Percentiles rank a stretch among this genome's conserved stretches.
Conservation (phyloP, 2,113 vertebrate species). For the Chrysemys picta region DNA sequence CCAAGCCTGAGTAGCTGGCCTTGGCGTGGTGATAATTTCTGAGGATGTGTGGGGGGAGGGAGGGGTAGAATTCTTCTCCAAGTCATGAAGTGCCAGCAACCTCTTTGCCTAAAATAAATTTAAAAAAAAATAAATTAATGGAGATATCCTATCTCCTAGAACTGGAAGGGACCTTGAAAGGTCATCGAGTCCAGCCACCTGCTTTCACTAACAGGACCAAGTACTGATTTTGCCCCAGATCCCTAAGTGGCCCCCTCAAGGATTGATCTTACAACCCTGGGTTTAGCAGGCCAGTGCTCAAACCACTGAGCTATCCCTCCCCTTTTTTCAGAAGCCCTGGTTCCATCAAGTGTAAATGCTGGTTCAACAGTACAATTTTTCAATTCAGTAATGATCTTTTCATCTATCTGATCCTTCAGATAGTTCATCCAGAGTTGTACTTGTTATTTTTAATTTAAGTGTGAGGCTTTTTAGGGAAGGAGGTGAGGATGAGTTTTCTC, state of each 20-base stretch:
- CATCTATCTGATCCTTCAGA: background rate
- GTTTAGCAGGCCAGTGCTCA: too few relatives aligned
- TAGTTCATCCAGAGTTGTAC: background rate
- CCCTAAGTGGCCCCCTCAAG: too few relatives aligned
- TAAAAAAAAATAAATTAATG: too few relatives aligned
- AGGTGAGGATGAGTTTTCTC: background rate
- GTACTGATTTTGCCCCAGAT: too few relatives aligned
- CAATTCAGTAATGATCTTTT: background rate
- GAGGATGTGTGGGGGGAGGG: fast-evolving
- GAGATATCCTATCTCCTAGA: too few relatives aligned
- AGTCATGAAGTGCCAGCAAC: background rate
- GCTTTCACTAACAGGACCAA: too few relatives aligned
- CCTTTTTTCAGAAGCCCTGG: background rate
- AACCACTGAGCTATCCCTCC: too few relatives aligned
- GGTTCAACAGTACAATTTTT: background rate
- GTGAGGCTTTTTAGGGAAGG: background rate
- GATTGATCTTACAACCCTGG: too few relatives aligned
- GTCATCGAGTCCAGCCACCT: too few relatives aligned
- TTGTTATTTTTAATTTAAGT: background rate
- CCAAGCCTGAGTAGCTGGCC: background rate
- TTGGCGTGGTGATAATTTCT: background rate
- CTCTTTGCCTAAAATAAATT: background rate
- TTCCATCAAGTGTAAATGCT: background rate
- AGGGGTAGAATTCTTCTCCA: background rate
- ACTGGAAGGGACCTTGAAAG: too few relatives aligned